Evolutionary conservation across 2,888 invertebrate genomes (phyloP).

Genomic region (Eupelmus urozonus): DNA sequence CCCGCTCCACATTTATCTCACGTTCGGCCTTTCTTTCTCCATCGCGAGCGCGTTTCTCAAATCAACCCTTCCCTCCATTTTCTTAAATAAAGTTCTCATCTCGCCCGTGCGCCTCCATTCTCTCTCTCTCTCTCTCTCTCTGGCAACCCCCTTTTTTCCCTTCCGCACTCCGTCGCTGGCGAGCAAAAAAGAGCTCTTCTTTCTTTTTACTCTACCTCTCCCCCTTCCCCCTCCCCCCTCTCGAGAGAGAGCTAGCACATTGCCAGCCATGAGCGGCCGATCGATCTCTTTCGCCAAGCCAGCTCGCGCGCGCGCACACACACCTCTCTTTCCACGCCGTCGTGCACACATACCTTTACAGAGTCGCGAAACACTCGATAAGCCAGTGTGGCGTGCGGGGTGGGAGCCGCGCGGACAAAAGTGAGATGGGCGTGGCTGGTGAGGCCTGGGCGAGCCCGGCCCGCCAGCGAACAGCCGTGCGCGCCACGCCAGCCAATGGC

Average conservation of each 20-base stretch:
- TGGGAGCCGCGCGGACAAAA: no score
- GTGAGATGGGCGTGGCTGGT: no score
- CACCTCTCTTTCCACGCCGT: not conserved
- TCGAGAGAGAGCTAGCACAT: conserved; percentile 30
- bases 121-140: no score
- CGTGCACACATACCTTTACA: not conserved
- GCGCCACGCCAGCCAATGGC: no score
- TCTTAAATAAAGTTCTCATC: not conserved
- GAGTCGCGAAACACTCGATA: not conserved
- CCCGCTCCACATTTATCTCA: no score
- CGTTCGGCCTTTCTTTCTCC: no score
- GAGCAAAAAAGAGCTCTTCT: no score
- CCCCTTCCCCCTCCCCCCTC: conserved; percentile 8
- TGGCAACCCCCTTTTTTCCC: no score
- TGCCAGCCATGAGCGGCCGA: conserved; percentile 63
- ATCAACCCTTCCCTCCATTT: not conserved
- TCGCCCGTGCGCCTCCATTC: not conserved
- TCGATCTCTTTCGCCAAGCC: conserved; percentile 70
- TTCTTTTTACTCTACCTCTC: not conserved
- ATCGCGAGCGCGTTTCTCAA: not conserved
- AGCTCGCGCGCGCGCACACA: not conserved
- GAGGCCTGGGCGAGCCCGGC: no score
- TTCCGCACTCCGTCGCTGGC: no score
- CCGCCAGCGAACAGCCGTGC: no score
- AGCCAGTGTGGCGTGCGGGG: not conserved